Percentiles rank a stretch among this genome's conserved stretches.
These are phyloP conservation scores for Oreonectes daqikongensis DNA, from an alignment of 2,797 vertebrate species.

Conservation along the genomic window DNA sequence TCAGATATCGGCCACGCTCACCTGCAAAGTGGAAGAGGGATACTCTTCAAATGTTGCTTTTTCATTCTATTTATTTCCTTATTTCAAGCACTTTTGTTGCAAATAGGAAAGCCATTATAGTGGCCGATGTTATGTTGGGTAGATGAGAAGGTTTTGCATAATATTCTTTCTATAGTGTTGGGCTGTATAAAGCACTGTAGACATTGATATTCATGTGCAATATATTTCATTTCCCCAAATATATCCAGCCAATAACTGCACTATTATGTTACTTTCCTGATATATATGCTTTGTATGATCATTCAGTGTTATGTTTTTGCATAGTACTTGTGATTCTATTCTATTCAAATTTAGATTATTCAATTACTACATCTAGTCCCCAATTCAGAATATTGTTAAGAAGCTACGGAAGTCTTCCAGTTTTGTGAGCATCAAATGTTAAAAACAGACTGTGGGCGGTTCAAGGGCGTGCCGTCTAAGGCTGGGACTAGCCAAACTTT, in stretches of 20 bases:
- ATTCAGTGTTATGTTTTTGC: too few relatives aligned
- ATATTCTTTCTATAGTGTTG: neutral
- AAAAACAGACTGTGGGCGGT: neutral
- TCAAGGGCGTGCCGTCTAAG: neutral
- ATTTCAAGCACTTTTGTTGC: neutral
- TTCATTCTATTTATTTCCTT: conserved; percentile 13
- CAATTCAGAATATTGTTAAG: neutral
- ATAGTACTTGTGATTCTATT: too few relatives aligned
- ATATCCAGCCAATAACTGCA: too few relatives aligned
- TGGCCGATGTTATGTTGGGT: neutral
- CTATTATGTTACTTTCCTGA: too few relatives aligned
- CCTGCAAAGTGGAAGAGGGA: conserved; percentile 21
- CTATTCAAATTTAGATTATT: too few relatives aligned
- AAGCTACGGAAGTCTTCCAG: neutral
- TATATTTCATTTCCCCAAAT: too few relatives aligned
- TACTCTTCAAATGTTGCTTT: conserved; percentile 21
- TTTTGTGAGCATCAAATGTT: neutral
- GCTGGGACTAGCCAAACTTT: neutral
- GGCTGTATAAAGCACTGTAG: neutral
- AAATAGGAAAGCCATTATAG: neutral
- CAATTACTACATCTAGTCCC: too few relatives aligned
- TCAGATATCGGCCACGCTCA: conserved; percentile 25
- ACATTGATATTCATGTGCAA: neutral
- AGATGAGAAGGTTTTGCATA: neutral
- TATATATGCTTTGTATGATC: too few relatives aligned